A percentile compares a stretch with the other conserved stretches of the same genome.
Conservation (phyloP, 2,888 invertebrate species). For the Clitarchus hookeri region DNA sequence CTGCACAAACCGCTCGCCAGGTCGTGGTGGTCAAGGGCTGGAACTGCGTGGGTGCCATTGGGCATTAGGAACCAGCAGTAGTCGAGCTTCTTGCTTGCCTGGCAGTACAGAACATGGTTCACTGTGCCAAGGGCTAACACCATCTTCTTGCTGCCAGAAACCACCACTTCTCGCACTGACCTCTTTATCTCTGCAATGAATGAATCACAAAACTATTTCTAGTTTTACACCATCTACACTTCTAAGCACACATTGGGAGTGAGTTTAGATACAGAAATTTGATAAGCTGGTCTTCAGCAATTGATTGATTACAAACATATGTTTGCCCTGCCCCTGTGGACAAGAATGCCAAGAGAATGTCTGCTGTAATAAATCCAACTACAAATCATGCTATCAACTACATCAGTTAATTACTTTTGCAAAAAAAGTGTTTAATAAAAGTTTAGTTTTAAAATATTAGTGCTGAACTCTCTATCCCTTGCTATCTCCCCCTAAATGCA, state of each 20-base stretch:
- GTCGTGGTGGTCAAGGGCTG: neutral
- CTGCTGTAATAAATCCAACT: too few relatives aligned
- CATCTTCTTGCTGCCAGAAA: neutral
- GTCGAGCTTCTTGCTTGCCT: neutral
- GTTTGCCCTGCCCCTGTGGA: too few relatives aligned
- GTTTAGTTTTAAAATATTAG: too few relatives aligned
- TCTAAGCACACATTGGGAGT: neutral
- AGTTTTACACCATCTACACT: neutral
- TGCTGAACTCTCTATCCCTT: too few relatives aligned
- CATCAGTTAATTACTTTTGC: too few relatives aligned
- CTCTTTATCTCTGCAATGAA: neutral
- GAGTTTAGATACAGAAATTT: neutral
- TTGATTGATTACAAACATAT: neutral
- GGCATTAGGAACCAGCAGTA: conserved; percentile 18
- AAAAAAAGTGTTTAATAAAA: too few relatives aligned
- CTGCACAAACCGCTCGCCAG: neutral
- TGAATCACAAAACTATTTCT: neutral
- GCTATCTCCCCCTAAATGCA: too few relatives aligned
- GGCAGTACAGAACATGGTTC: neutral
- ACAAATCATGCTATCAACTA: too few relatives aligned
- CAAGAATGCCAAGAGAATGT: too few relatives aligned
- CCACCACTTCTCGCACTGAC: neutral
- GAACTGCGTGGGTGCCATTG: neutral
- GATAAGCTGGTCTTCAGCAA: neutral
- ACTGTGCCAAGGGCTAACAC: neutral